Evolutionary conservation across 37 sponge, comb jelly and placozoan species (phyloP).

Genomic region (Hexactinellida sp.): DNA sequence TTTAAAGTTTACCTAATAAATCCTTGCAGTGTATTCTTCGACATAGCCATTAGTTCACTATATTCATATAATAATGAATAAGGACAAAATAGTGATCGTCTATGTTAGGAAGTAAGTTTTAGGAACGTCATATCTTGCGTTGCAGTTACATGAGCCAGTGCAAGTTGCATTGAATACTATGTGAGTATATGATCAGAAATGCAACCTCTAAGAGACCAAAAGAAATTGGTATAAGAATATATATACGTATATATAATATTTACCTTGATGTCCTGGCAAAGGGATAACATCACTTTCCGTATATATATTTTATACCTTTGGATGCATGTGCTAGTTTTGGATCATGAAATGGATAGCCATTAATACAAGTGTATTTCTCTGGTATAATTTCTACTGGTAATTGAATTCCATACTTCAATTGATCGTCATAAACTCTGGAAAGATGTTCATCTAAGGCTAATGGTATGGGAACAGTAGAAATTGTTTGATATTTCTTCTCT

Average conservation of each 20-base stretch:
- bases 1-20: neutral
- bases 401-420: neutral
- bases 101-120: too few species aligned
- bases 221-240: neutral
- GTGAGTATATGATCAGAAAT: neutral
- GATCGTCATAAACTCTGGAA: neutral
- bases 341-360: neutral
- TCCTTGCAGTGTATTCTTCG: neutral
- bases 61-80: neutral
- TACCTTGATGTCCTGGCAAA: neutral
- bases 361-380: neutral
- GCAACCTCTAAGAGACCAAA: neutral
- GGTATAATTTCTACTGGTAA: neutral
- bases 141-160: neutral
- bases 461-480: neutral
- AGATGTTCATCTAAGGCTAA: neutral
- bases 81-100: too few species aligned
- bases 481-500: neutral
- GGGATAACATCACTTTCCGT: neutral
- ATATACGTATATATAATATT: too few species aligned
- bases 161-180: neutral
- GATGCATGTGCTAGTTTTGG: neutral
- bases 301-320: neutral
- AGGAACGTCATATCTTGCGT: neutral
- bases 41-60: neutral